Conservation (phyloP, 2,113 vertebrate species). For the Conger conger region DNA sequence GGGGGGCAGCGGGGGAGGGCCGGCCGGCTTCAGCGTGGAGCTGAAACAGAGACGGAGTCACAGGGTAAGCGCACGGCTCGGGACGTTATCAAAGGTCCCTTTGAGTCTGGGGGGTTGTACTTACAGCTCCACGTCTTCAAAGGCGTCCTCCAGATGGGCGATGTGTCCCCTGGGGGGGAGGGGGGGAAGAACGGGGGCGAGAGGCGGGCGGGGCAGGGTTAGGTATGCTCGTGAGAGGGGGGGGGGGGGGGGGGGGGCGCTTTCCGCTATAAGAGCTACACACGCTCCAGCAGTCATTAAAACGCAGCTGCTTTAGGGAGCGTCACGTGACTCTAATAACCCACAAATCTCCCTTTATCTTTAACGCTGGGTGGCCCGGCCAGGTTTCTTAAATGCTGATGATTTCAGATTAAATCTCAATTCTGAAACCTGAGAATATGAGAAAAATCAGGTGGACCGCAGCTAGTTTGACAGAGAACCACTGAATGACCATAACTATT, state of each 20-base stretch:
- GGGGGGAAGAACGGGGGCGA: neutral
- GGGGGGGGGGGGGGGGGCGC: neutral
- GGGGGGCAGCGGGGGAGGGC: conserved; percentile 89
- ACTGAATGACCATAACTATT: neutral
- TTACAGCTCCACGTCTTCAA: conserved; percentile 81
- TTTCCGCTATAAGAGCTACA: neutral
- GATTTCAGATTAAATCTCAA: neutral
- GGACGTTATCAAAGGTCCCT: neutral
- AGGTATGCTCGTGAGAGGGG: conserved; percentile 1
- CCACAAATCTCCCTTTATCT: neutral
- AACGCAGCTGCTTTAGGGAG: neutral
- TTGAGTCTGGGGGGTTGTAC: conserved; percentile 44
- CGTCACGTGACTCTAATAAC: neutral
- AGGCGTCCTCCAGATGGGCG: conserved; percentile 75
- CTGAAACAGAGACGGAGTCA: conserved; percentile 62
- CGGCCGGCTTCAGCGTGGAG: conserved; percentile 82
- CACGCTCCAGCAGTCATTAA: neutral
- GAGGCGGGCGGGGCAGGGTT: neutral
- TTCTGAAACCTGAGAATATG: neutral
- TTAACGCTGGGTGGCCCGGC: neutral
- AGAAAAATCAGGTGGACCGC: neutral
- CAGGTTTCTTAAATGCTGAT: neutral
- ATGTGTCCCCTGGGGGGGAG: conserved; percentile 72
- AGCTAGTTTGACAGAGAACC: neutral
- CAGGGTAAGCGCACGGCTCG: neutral